Evolutionary conservation across 2,113 vertebrate genomes (phyloP).

Genomic region (Aix galericulata): DNA sequence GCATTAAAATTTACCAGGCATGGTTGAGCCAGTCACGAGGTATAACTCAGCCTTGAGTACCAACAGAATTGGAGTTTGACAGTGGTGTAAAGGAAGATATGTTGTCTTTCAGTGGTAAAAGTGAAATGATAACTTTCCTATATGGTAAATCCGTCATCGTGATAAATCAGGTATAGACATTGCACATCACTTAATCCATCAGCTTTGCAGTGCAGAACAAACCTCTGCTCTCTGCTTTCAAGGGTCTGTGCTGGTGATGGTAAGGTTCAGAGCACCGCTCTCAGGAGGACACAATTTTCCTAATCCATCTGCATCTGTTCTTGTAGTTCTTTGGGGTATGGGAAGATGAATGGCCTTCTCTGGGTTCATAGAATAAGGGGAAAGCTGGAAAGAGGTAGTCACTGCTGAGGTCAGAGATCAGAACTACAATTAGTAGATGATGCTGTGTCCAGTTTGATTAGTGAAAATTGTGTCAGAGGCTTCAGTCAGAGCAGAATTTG

Average conservation of each 20-base stretch:
- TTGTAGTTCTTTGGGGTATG: neutral
- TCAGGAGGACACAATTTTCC: neutral
- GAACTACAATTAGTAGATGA: neutral
- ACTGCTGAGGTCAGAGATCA: neutral
- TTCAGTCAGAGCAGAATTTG: neutral
- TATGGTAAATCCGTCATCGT: neutral
- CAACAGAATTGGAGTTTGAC: neutral
- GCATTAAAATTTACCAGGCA: neutral
- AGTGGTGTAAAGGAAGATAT: neutral
- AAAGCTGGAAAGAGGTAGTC: neutral
- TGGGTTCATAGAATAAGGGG: neutral
- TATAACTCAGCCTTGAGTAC: neutral
- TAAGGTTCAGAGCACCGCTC: neutral
- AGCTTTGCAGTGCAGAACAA: neutral
- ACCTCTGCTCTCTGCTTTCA: neutral
- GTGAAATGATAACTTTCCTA: neutral
- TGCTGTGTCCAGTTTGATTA: neutral
- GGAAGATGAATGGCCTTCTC: neutral
- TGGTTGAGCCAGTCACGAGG: neutral
- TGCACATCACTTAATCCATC: neutral
- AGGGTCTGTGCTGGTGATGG: fast-evolving
- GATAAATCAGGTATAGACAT: neutral
- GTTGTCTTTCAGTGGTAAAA: neutral
- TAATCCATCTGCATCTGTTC: neutral
- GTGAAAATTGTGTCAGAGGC: neutral